phyloP scores from a whole-genome alignment of 2,797 vertebrate genomes.

The Serranus cabrilla region DNA sequence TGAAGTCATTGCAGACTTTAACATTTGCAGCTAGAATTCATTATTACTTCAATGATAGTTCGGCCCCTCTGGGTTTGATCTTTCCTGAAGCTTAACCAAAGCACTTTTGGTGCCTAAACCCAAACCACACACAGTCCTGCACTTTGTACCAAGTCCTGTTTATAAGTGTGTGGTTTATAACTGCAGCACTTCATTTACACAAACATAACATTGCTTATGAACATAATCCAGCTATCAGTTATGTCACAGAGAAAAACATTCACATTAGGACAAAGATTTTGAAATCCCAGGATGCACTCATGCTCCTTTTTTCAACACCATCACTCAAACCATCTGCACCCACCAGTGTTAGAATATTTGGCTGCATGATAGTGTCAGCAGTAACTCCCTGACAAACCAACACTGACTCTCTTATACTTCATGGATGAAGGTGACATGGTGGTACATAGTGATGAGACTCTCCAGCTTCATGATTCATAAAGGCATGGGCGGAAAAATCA shows the following conservation, averaged over 20 bases:
- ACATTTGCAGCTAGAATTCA: background rate
- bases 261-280: background rate
- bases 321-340: background rate
- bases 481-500: background rate
- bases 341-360: background rate
- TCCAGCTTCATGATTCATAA: background rate
- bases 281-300: too few species aligned
- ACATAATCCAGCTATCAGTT: too few species aligned
- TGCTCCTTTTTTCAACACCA: too few species aligned
- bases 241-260: too few species aligned
- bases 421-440: background rate
- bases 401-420: background rate
- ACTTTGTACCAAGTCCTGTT: background rate
- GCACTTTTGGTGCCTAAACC: background rate
- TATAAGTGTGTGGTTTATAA: background rate
- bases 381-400: background rate
- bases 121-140: background rate
- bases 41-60: background rate
- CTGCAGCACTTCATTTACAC: too few species aligned
- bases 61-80: background rate
- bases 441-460: background rate
- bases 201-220: too few species aligned
- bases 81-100: background rate
- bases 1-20: background rate
- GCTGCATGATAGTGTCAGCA: background rate